Evolutionary conservation across 2,797 vertebrate genomes (phyloP).

Genomic region (Tolypeutes matacus): DNA sequence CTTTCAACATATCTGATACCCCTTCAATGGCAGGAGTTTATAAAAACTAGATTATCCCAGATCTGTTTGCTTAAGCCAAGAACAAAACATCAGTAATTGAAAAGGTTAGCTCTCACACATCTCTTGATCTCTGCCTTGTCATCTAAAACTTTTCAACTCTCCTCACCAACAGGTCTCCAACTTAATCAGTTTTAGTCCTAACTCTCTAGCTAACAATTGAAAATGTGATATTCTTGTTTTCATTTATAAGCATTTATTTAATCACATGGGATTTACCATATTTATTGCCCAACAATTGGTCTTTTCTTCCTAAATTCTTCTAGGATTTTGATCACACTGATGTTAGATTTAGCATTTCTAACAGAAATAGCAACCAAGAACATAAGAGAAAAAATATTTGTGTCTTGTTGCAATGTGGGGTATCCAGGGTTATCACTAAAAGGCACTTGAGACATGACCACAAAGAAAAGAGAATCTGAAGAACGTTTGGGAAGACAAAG

Average conservation of each 20-base stretch:
- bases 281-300: conserved; percentile 82
- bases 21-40: conserved; percentile 42
- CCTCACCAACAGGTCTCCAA: background rate
- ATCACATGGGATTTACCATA: conserved; percentile 74
- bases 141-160: conserved; percentile 37
- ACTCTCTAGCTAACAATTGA: conserved; percentile 78
- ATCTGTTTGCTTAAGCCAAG: conserved; percentile 62
- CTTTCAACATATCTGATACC: background rate
- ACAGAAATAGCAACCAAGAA: conserved; percentile 74
- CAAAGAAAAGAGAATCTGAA: conserved; percentile 21
- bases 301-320: conserved; percentile 81
- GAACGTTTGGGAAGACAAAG: conserved; percentile 61
- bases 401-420: conserved; percentile 32
- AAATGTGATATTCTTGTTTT: conserved; percentile 77
- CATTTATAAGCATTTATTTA: conserved; percentile 53
- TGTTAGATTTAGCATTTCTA: conserved; percentile 69
- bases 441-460: conserved; percentile 24
- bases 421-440: conserved; percentile 67
- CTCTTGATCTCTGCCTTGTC: conserved; percentile 58
- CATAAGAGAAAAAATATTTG: conserved; percentile 65
- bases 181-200: conserved; percentile 63
- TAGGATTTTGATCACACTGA: conserved; percentile 74
- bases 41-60: conserved; percentile 55
- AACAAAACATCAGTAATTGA: conserved; percentile 51
- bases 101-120: background rate